Conservation (phyloP, 2,888 invertebrate species). For the Lithophane leautieri region DNA sequence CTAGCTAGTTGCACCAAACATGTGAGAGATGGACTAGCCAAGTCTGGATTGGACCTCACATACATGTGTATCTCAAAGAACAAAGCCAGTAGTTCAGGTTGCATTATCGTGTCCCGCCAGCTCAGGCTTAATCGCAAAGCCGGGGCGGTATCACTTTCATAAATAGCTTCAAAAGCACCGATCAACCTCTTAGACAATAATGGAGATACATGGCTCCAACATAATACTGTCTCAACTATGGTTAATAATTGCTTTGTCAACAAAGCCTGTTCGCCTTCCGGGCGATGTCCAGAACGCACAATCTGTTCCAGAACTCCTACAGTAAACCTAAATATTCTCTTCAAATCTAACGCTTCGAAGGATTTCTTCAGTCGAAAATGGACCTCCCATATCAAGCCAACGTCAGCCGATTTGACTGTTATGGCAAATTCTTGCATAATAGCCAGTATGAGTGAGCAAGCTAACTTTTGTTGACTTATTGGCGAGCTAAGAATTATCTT, state of each 20-base stretch:
- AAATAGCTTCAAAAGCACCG: slow-evolving; percentile 93
- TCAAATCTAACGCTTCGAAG: slow-evolving; percentile 95
- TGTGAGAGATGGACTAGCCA: slow-evolving; percentile 94
- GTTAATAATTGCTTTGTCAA: slow-evolving; percentile 93
- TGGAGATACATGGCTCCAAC: slow-evolving; percentile 95
- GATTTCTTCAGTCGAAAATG: slow-evolving; percentile 95
- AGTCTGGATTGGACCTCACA: slow-evolving; percentile 93
- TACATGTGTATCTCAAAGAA: slow-evolving; percentile 96
- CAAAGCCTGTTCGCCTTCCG: slow-evolving; percentile 88
- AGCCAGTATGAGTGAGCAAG: slow-evolving; percentile 95
- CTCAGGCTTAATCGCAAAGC: slow-evolving; percentile 91
- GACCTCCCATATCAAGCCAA: slow-evolving; percentile 96
- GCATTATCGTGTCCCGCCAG: slow-evolving; percentile 95
- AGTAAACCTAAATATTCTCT: slow-evolving; percentile 93
- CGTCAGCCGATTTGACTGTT: slow-evolving; percentile 95
- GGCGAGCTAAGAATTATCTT: slow-evolving; percentile 95
- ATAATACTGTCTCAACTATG: slow-evolving; percentile 94
- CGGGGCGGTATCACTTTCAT: slow-evolving; percentile 92
- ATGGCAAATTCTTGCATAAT: slow-evolving; percentile 97
- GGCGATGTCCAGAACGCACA: slow-evolving; percentile 84
- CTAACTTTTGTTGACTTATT: slow-evolving; percentile 94
- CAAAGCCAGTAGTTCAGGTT: slow-evolving; percentile 93
- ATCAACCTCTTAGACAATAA: slow-evolving; percentile 92
- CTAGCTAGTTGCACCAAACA: slow-evolving; percentile 94
- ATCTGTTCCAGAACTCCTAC: slow-evolving; percentile 86